Evolutionary conservation across 1,140 invertebrate species (phyloP), one percentile per base, ranked within the genome.

Genomic region (Arctopsyche grandis): DNA sequence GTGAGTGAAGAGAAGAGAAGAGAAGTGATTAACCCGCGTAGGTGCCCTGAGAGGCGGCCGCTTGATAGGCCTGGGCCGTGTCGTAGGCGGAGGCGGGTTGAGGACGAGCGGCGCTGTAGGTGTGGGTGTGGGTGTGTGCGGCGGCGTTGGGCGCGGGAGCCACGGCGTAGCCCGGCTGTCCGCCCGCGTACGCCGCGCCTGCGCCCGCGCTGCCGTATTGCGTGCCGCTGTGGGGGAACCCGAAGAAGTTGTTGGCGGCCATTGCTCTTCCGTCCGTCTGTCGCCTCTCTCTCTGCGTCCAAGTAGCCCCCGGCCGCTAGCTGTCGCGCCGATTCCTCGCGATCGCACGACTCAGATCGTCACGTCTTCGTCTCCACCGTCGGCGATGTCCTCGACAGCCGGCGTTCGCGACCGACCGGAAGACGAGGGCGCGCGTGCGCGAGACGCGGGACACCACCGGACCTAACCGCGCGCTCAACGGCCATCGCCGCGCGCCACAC

Each of bases 161-260:
- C 87, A 95, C 94, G 81, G 94, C 94, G 89, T 96, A 95, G 78
- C 94, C 94, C 66, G 93, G 91, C 85, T 95, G 94, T 10, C 93
- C 93, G 56, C 93, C 92, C 80, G 93, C 93, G 86, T 95, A 96
- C 69, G 93, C 93, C 43, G 92, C 92, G 75, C 92, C 91, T 80
- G 91, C 92, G 63, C 92, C 92, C 60, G 91, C 91, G 78, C 87
- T 86, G 93, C 93, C 94, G 89, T 96, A 96, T 91, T 96, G 95
- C 84, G 95, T 95, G 87, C 94, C 94, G 84, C 94, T 93, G 87
- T 96, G 95, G 85, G 94, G 94, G 91, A 96, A 96, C 84, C 95
- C 95, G 88, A 95, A 95, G 91, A 96, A 96, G 92, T 96, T 96
- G 91, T 96, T 96, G 87, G 94, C 93, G 87, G 95, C 94, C 95